These are phyloP conservation scores for Acleris cristana DNA, from an alignment of 2,888 invertebrate genomes.

Conservation along the genomic window DNA sequence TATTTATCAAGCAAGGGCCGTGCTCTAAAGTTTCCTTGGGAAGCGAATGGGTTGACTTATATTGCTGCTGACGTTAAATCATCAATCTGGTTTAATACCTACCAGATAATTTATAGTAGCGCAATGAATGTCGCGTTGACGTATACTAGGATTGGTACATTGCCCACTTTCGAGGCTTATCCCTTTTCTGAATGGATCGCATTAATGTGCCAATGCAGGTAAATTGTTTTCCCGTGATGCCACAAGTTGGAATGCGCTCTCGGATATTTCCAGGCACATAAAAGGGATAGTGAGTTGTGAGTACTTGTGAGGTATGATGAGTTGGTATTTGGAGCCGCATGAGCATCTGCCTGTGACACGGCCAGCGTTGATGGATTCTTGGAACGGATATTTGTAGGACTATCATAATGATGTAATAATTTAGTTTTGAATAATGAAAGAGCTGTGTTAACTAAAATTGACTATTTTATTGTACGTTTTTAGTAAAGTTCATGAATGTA, in stretches of 20 bases:
- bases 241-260: conserved; percentile 1
- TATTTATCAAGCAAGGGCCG: conserved; percentile 16
- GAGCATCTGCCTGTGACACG: background rate
- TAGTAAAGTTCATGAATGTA: too few species aligned
- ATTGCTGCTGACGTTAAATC: conserved; percentile 9
- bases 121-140: too few species aligned
- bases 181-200: too few species aligned
- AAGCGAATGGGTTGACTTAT: conserved; percentile 13
- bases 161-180: background rate
- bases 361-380: background rate
- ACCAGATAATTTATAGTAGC: background rate
- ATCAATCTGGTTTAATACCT: conserved; percentile 5
- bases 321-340: background rate
- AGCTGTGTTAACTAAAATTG: too few species aligned
- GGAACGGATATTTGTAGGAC: background rate
- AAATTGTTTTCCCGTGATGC: background rate
- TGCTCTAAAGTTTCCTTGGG: background rate
- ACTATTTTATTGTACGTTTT: too few species aligned
- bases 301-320: conserved; percentile 3
- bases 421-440: too few species aligned
- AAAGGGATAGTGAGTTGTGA: conserved; percentile 15
- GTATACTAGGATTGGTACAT: background rate
- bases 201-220: background rate
- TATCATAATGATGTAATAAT: background rate
- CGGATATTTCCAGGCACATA: conserved; percentile 15